Percentiles rank a stretch among this genome's conserved stretches.
These are phyloP conservation scores for Platynereis dumerilii DNA, from an alignment of 2,888 invertebrate genomes.

Conservation along the genomic window DNA sequence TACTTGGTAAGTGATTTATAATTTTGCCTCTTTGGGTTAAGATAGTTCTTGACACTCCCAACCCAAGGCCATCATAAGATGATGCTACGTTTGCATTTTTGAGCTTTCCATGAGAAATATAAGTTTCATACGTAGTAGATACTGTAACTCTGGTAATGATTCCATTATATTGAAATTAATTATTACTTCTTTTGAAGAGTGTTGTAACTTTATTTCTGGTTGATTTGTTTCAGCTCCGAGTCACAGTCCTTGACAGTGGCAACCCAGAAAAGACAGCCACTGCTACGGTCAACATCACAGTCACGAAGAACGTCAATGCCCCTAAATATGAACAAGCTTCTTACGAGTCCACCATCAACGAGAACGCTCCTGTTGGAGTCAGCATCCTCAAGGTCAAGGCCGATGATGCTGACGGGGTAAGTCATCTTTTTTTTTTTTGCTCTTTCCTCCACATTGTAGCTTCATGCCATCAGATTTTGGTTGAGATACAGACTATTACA, in stretches of 20 bases:
- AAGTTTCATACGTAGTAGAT: no score
- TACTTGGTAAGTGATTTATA: conserved; percentile 29
- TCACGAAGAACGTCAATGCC: conserved; percentile 47
- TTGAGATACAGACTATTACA: no score
- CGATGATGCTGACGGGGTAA: conserved; percentile 35
- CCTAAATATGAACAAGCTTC: conserved; percentile 41
- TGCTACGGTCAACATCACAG: conserved; percentile 49
- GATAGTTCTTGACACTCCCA: no score
- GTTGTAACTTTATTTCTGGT: no score
- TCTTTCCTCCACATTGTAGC: background rate
- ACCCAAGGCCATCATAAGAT: no score
- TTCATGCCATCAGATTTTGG: background rate
- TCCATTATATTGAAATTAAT: no score
- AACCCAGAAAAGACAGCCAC: conserved; percentile 45
- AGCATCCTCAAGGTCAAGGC: conserved; percentile 45
- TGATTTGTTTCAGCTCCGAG: conserved; percentile 37
- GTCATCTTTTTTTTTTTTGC: no score
- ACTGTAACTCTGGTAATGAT: no score
- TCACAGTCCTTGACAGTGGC: conserved; percentile 45
- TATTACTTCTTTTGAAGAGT: no score
- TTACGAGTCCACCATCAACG: conserved; percentile 44
- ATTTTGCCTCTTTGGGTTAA: background rate
- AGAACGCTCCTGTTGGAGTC: conserved; percentile 42
- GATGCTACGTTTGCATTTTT: no score
- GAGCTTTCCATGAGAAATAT: no score